Percentiles rank a stretch among this genome's conserved stretches.
Evolutionary conservation across 1,140 invertebrate species (phyloP).

Genomic region (Camponotus pennsylvanicus): DNA sequence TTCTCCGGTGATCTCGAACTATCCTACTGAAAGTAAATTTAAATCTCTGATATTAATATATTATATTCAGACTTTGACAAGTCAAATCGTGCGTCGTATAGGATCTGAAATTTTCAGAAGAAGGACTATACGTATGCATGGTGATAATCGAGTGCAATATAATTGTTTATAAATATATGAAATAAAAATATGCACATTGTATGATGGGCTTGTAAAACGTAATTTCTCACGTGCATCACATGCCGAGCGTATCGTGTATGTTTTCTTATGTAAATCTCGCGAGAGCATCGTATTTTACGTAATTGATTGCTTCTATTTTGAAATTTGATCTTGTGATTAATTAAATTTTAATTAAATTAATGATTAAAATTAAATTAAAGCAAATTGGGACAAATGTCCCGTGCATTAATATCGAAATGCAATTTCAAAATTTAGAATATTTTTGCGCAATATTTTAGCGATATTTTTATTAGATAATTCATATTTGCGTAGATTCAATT

Average conservation of each 20-base stretch:
- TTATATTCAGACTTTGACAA: neutral
- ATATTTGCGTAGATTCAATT: neutral
- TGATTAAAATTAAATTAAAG: neutral
- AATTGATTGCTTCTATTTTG: neutral
- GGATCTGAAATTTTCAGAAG: neutral
- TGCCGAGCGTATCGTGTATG: neutral
- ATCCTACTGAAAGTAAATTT: neutral
- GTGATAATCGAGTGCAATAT: slow-evolving; percentile 7
- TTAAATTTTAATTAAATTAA: no score
- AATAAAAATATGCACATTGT: neutral
- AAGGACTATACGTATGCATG: neutral
- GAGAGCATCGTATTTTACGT: neutral
- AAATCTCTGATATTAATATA: neutral
- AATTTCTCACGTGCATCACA: slow-evolving; percentile 26
- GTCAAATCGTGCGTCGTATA: neutral
- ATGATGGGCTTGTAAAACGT: slow-evolving; percentile 25
- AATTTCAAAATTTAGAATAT: neutral
- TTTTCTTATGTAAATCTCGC: slow-evolving; percentile 43
- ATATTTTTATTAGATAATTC: neutral
- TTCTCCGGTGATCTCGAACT: no score
- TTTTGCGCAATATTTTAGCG: neutral
- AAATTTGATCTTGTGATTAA: neutral
- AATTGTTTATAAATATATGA: slow-evolving; percentile 13
- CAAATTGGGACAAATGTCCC: neutral
- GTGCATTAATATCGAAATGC: neutral